Base-by-base conservation (phyloP, 1,140 invertebrate species). In the Cyclina sinensis region DNA sequence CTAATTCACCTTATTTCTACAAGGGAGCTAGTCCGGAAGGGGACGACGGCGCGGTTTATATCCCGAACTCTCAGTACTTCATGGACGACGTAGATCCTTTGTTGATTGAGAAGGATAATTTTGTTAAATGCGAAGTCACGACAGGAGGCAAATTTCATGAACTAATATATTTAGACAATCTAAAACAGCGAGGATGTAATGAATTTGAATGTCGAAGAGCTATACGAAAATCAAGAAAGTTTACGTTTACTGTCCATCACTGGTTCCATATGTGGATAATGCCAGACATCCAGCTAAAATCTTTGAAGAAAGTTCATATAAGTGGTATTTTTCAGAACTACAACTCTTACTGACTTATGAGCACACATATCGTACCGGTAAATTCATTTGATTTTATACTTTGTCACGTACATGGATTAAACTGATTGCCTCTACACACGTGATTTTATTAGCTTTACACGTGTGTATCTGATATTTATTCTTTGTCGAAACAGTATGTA, bases 1-100 rank as follows among this genome's bases (percentile, higher is more conserved):
- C 62, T 39, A 73, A 73, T 51, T 83, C 81, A 18, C 81, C 81
- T 2, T 83, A 83, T 51, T 83, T 83, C 27, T 83, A 68, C 24
- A 83, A 46, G 21, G 81, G 81, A 30, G 46, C 30, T 24, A 24
- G 7, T 9, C 14, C 21, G n/a, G 81, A 83, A 32, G 81, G 70
- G 1, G 57, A 62, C 14, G 39, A 85, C 18, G 48, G 74, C 16
- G 46, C 16, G 7, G 21, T 85, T 0, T 85, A 85, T 74, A 27
- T 85, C 11, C 65, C 82, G 9, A 85, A 85, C 27, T 62, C 82
- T 73, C 46, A 57, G 21, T 85, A 82, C 21, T 46, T 82, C 27
- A 46, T 68, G 43, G 59, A 82, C n/a, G 68, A 65, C 9, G n/a
- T 82, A 18, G 48, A 65, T n/a, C 65, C 65, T 3, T 2, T 5